Base-by-base conservation (phyloP, 2,888 invertebrate genomes). In the Euzetes globulus region DNA sequence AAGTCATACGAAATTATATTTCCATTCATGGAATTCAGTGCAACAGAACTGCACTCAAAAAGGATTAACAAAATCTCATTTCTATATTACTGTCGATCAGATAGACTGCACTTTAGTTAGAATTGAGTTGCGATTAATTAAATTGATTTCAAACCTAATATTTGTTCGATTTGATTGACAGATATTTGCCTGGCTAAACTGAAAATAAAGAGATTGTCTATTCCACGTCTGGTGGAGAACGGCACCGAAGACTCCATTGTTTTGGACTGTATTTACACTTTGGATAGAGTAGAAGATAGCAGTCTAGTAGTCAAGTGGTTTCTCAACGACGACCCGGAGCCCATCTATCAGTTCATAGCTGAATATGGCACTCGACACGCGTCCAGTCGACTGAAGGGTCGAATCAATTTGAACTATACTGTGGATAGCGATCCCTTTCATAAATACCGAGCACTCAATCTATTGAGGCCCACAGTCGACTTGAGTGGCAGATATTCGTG, bases 301-400 rank as follows among this genome's bases (percentile, higher is more conserved):
- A 73, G 75, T 27, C 50, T 79, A n/a, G 79, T 79, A 15, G 78
- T 79, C 33, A 79, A 79, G 72, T 79, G 79, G 79, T 79, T 78
- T 71, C 77, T 77, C 33, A 77, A 79, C 45, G 77, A 79, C 7
- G 79, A 79, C 47, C 79, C 79, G 0, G 76, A 78, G 37, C 78
- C 79, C 13, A 78, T 79, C 22, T 79, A 79, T 75, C 79, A 79
- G 65, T 79, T 78, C 78, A 79, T 79, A 13, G 77, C 78, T 15
- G 79, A 79, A 19, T 72, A 76, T 11, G 72, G 77, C 71, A 71
- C 75, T 22, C 77, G 76, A 27, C 72, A 74, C 7, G 76, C 72
- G 55, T 79, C 79, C 0, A 76, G 77, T 29, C 76, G 76, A 19
- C 77, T 77, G 37, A 65, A 78, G 55, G 75, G 77, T n/a, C 73